Percentiles rank a stretch among this genome's conserved stretches.
Evolutionary conservation across 2,888 invertebrate species (phyloP).

Genomic region (Scaeva pyrastri): DNA sequence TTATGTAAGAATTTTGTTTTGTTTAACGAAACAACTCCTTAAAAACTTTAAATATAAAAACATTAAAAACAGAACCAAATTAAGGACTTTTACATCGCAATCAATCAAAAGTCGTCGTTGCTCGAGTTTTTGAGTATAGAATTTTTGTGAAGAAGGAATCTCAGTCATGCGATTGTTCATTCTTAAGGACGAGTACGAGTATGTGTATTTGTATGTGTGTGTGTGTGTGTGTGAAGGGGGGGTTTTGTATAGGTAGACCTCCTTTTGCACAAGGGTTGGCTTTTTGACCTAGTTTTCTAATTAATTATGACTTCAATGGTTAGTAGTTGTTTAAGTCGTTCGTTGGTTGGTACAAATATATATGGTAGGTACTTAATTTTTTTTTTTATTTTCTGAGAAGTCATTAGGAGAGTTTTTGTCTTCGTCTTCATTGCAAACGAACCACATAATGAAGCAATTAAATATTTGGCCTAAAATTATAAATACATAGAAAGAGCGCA

Average conservation of each 20-base stretch:
- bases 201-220: background rate
- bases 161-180: constrained; percentile 26
- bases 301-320: constrained; percentile 56
- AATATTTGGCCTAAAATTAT: background rate
- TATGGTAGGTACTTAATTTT: background rate
- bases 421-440: constrained; percentile 5
- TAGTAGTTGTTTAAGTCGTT: background rate
- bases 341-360: background rate
- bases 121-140: background rate
- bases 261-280: constrained; percentile 17
- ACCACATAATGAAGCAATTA: constrained; percentile 17
- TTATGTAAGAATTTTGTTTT: constrained; percentile 1
- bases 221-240: constrained; percentile 2
- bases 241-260: constrained; percentile 32
- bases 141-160: constrained; percentile 1
- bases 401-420: constrained; percentile 31
- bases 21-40: background rate
- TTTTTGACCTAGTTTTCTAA: constrained; percentile 58
- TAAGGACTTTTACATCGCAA: constrained; percentile 31
- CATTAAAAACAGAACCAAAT: background rate
- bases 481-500: too few species aligned
- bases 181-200: background rate
- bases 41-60: background rate
- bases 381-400: constrained; percentile 23
- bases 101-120: constrained; percentile 56